phyloP scores from a whole-genome alignment of 2,888 invertebrate species.

The Agriopis aurantiaria region DNA sequence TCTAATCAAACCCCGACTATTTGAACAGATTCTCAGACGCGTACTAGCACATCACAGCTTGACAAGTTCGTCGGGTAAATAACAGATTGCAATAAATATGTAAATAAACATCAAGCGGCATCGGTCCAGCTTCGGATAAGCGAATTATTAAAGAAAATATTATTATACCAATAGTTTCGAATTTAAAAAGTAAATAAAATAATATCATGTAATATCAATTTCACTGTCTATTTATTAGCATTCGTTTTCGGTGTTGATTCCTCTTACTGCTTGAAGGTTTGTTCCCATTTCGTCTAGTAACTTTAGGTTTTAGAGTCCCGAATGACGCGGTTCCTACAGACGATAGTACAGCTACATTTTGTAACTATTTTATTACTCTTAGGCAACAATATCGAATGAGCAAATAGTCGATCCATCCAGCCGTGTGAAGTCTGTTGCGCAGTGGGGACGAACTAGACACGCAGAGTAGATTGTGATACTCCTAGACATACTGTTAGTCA shows the following conservation, averaged over 20 bases:
- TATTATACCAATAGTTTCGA: conserved; percentile 78
- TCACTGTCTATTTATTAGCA: conserved; percentile 86
- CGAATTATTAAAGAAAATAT: conserved; percentile 64
- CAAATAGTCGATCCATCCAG: conserved; percentile 24
- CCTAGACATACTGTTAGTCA: conserved; percentile 74
- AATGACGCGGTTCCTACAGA: conserved; percentile 1
- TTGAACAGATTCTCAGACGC: conserved; percentile 19
- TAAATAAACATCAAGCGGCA: conserved; percentile 76
- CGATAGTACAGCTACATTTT: conserved; percentile 19
- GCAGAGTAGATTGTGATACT: conserved; percentile 84
- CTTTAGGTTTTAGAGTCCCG: conserved; percentile 12
- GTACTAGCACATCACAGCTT: conserved; percentile 50
- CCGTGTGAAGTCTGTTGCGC: conserved; percentile 51
- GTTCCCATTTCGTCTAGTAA: conserved; percentile 70
- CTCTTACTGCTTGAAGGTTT: conserved; percentile 74
- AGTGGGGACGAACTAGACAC: conserved; percentile 72
- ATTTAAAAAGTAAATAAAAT: conserved; percentile 74
- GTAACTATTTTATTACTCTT: conserved; percentile 25
- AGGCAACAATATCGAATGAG: conserved; percentile 31
- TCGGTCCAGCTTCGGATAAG: conserved; percentile 75
- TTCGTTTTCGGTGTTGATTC: conserved; percentile 86
- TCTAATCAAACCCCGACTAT: conserved; percentile 31
- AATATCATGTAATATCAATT: conserved; percentile 84
- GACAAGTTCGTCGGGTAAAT: conserved; percentile 64
- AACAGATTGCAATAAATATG: conserved; percentile 83